Base-by-base conservation (phyloP, 2,797 vertebrate species). In the Mormyrus hasselquistii region DNA sequence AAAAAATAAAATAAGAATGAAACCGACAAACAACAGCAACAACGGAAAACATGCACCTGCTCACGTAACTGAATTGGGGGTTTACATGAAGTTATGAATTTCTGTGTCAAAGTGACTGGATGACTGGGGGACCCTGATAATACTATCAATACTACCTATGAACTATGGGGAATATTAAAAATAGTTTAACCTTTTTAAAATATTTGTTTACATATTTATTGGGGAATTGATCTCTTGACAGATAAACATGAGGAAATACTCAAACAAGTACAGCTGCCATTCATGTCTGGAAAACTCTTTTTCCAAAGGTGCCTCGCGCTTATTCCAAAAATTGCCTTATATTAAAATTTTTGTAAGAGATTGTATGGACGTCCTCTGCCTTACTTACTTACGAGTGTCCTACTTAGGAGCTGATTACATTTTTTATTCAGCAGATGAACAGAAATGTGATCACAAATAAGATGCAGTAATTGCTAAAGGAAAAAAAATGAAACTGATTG, bases 71-170 rank as follows among this genome's bases (percentile, higher is more conserved):
- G 94, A 97, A 96, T 95, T 93, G 92, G 93, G 91, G 93, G 94
- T 84, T 85, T 94, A 69, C 94, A 96, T 97, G 96, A 97, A 93
- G 94, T 93, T 87, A 94, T 97, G 97, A 98, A 98, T 98, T 98
- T 98, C 98, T 98, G 97, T 97, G 97, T 98, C 97, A 95, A 96
- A 94, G 95, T 95, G 95, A 95, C 91, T 95, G 95, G 96, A 96
- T 97, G 97, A 93, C 90, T 95, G 95, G 83, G 87, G 88, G 90
- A 93, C 84, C 93, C 94, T 91, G 92, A 91, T 89, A 94, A 90
- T 91, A 65, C 89, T 29, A 62, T 34, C 29, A 34, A 34, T 34
- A 34, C 29, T 34, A 34, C 29, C 92, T 93, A 91, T 94, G 93
- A 93, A 34, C 16, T 79, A 92, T 92, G 89, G 62, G 90, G 65